Evolutionary conservation across 2,797 vertebrate species (phyloP).

Genomic region (Enteromius thamalakanensis): DNA sequence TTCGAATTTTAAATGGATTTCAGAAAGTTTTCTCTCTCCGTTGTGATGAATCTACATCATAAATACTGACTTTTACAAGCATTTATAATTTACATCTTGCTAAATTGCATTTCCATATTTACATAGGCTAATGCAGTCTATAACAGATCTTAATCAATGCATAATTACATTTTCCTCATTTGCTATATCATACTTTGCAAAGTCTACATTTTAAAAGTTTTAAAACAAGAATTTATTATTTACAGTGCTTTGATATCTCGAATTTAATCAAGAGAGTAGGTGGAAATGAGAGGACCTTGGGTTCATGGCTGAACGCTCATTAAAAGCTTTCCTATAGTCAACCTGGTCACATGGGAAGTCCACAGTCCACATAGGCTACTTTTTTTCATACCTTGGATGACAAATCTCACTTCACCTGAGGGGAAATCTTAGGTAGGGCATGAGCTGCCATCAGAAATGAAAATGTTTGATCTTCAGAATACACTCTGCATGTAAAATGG

Average conservation of each 20-base stretch:
- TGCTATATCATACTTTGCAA: background rate
- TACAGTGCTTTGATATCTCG: constrained; percentile 6
- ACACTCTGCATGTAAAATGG: constrained; percentile 1
- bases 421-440: constrained; percentile 27
- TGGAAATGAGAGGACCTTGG: constrained; percentile 43
- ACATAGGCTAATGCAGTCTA: background rate
- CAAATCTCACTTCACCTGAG: constrained; percentile 27
- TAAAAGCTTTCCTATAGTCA: constrained; percentile 39
- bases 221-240: background rate
- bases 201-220: background rate
- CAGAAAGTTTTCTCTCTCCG: background rate
- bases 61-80: background rate
- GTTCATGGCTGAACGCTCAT: constrained; percentile 44
- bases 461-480: constrained; percentile 37
- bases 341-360: constrained; percentile 30
- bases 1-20: constrained; percentile 44
- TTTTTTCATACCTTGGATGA: constrained; percentile 2
- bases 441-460: constrained; percentile 28
- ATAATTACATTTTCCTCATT: background rate
- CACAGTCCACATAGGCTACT: background rate
- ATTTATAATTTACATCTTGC: background rate
- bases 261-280: constrained; percentile 5
- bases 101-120: background rate
- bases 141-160: background rate
- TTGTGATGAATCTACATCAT: background rate